A percentile compares a stretch with the other conserved stretches of the same genome.
Evolutionary conservation across 2,797 vertebrate species (phyloP).

Genomic region (Etheostoma perlongum): DNA sequence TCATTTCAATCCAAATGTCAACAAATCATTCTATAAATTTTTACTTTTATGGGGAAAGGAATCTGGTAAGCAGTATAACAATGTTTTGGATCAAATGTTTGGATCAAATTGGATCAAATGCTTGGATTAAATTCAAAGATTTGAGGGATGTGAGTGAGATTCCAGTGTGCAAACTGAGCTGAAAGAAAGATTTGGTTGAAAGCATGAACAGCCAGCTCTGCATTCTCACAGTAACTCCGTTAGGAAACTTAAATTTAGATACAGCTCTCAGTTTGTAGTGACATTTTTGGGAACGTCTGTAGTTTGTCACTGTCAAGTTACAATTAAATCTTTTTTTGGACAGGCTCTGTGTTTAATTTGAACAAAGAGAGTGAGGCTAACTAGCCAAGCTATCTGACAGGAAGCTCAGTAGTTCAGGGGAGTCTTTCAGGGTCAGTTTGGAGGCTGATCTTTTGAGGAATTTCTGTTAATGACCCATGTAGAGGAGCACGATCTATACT

Average conservation of each 20-base stretch:
- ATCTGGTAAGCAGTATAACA: slow-evolving; percentile 4
- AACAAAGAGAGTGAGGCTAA: background rate
- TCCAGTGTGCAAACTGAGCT: background rate
- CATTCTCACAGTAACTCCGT: background rate
- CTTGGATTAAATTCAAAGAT: slow-evolving; percentile 32
- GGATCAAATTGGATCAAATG: slow-evolving; percentile 4
- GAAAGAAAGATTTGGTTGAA: slow-evolving; percentile 1
- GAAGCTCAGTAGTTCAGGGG: background rate
- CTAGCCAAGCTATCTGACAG: background rate
- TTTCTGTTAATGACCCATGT: slow-evolving; percentile 1
- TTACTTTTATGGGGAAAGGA: background rate
- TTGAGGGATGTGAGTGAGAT: slow-evolving; percentile 15
- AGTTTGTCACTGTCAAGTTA: slow-evolving; percentile 6
- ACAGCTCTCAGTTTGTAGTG: background rate
- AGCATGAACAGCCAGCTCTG: slow-evolving; percentile 14
- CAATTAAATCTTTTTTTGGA: background rate
- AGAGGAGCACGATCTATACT: background rate
- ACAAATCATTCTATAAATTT: background rate
- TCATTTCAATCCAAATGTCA: background rate
- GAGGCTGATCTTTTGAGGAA: background rate
- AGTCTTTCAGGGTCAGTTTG: slow-evolving; percentile 9
- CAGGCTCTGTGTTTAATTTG: background rate
- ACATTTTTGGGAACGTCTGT: slow-evolving; percentile 4
- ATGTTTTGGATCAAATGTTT: slow-evolving; percentile 6
- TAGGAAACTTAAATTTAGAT: slow-evolving; percentile 21